These are phyloP conservation scores for Aphyosemion australe DNA, from an alignment of 2,113 vertebrate species.

Conservation along the genomic window DNA sequence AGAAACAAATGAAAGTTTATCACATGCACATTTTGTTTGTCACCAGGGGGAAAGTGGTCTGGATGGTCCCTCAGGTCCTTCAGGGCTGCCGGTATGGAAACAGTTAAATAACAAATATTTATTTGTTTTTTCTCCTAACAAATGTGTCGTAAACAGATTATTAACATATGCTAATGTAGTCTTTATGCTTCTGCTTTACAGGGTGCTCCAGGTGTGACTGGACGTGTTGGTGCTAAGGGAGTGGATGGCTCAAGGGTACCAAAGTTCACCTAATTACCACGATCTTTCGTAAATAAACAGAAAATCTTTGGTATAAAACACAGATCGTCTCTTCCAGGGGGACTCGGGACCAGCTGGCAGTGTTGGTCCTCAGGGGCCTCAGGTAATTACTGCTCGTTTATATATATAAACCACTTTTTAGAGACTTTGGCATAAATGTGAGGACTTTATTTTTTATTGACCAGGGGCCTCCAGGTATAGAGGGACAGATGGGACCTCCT, in stretches of 20 bases:
- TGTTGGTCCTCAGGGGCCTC: slow-evolving; percentile 77
- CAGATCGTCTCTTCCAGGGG: slow-evolving; percentile 73
- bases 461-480: slow-evolving; percentile 85
- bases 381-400: slow-evolving; percentile 67
- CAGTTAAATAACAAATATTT: not conserved
- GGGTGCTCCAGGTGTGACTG: slow-evolving; percentile 81
- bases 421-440: not conserved
- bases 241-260: slow-evolving; percentile 84
- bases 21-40: slow-evolving; percentile 5
- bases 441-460: slow-evolving; percentile 21
- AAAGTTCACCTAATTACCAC: too few relatives aligned
- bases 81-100: slow-evolving; percentile 79
- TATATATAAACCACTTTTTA: slow-evolving; percentile 14
- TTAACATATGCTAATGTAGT: not conserved
- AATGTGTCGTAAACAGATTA: too few relatives aligned
- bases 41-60: slow-evolving; percentile 83
- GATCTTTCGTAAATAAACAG: not conserved
- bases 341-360: slow-evolving; percentile 81
- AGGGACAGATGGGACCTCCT: slow-evolving; percentile 79
- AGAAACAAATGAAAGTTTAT: too few relatives aligned
- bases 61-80: slow-evolving; percentile 75
- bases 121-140: not conserved
- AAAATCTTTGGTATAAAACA: not conserved
- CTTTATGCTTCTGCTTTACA: slow-evolving; percentile 51
- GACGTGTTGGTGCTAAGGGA: slow-evolving; percentile 78